These are phyloP conservation scores for Cenopis cana DNA, from an alignment of 2,888 invertebrate species.

Conservation along the genomic window DNA sequence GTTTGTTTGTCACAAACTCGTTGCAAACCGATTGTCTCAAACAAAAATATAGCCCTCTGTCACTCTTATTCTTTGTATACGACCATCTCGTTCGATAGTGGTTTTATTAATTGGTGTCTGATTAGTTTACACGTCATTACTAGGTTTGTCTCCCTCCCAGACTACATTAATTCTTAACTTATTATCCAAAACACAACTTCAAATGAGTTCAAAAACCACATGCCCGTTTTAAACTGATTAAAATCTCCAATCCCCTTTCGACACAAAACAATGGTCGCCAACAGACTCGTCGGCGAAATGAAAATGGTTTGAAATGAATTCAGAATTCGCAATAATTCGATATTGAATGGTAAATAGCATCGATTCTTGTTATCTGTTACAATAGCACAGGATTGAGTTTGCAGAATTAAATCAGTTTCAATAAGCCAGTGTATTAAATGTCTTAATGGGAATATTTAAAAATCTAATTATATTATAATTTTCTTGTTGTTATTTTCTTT, in stretches of 20 bases:
- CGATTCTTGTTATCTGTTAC: conserved; percentile 65
- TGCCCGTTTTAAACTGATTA: conserved; percentile 32
- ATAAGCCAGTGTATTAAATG: not conserved
- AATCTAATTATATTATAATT: not conserved
- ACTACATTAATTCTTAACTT: not conserved
- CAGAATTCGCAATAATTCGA: conserved; percentile 38
- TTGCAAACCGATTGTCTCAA: too few relatives aligned
- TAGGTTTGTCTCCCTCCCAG: not conserved
- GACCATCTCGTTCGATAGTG: too few relatives aligned
- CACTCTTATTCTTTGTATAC: too few relatives aligned
- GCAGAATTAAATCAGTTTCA: conserved; percentile 60
- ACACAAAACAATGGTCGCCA: conserved; percentile 26
- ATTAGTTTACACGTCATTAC: too few relatives aligned
- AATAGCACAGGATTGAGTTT: conserved; percentile 53
- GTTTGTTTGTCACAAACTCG: too few relatives aligned
- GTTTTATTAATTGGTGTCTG: too few relatives aligned
- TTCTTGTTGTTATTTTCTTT: too few relatives aligned
- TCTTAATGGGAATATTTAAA: not conserved
- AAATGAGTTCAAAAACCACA: conserved; percentile 8
- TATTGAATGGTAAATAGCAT: conserved; percentile 51
- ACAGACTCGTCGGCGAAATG: conserved; percentile 34
- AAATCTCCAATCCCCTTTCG: conserved; percentile 22
- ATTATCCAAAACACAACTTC: not conserved
- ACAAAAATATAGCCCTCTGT: too few relatives aligned
- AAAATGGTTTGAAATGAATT: conserved; percentile 30